Evolutionary conservation across 2,888 invertebrate species (phyloP).

Genomic region (Drosophila cognata): DNA sequence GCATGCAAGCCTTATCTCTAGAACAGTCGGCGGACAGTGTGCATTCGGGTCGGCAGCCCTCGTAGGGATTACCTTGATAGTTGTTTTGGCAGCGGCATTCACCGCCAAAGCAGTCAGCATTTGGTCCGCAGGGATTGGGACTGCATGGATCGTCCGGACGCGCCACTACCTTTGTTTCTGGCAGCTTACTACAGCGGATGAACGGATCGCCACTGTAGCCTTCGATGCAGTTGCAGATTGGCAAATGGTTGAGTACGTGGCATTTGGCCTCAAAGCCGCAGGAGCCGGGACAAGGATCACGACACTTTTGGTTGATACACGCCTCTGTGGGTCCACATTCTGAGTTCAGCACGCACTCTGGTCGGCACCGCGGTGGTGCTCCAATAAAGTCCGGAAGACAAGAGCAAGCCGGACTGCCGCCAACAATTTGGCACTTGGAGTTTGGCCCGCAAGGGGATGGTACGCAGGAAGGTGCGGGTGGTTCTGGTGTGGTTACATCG

Average conservation of each 20-base stretch:
- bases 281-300: constrained; percentile 93
- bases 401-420: constrained; percentile 91
- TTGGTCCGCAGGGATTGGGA: constrained; percentile 94
- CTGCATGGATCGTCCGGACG: constrained; percentile 89
- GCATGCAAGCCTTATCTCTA: constrained; percentile 90
- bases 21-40: constrained; percentile 92
- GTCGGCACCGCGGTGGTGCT: constrained; percentile 91
- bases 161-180: constrained; percentile 85
- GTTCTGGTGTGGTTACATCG: constrained; percentile 71
- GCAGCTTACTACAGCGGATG: constrained; percentile 88
- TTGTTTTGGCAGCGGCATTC: constrained; percentile 93
- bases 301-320: constrained; percentile 92
- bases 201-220: constrained; percentile 88
- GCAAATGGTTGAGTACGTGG: constrained; percentile 89
- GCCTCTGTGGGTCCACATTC: constrained; percentile 92
- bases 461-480: constrained; percentile 90
- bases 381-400: constrained; percentile 92
- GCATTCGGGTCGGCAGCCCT: constrained; percentile 92
- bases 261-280: constrained; percentile 92
- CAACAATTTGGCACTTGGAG: constrained; percentile 91
- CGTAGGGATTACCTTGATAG: constrained; percentile 91
- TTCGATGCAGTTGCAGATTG: constrained; percentile 90
- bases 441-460: constrained; percentile 95
- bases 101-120: constrained; percentile 92
- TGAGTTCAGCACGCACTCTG: constrained; percentile 92